Percentiles rank a stretch among this genome's conserved stretches.
Conservation (phyloP, 2,888 invertebrate genomes). For the Taphrorychus bicolor region DNA sequence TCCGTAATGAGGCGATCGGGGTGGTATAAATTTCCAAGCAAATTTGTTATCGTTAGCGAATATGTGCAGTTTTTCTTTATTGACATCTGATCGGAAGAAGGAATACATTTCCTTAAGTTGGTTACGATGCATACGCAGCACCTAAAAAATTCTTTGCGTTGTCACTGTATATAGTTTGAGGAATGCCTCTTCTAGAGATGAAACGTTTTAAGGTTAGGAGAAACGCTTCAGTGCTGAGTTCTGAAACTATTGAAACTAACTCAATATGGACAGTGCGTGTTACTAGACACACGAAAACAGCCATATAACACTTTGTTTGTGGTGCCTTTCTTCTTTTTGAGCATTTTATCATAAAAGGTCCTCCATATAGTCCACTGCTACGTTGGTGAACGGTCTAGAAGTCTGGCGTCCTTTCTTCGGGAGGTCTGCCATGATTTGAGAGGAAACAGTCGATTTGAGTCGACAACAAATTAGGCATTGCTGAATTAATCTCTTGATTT, state of each 20-base stretch:
- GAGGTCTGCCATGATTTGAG: background rate
- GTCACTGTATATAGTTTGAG: background rate
- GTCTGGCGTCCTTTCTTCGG: background rate
- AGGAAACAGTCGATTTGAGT: background rate
- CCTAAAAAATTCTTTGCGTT: background rate
- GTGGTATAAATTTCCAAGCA: slow-evolving; percentile 43
- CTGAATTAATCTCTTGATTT: slow-evolving; percentile 31
- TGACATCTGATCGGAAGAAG: background rate
- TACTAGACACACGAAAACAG: background rate
- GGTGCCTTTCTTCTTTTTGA: background rate
- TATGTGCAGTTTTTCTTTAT: background rate
- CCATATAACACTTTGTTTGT: background rate
- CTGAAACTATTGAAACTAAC: background rate
- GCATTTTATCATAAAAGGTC: background rate
- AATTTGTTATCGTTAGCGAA: background rate
- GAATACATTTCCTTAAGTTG: background rate
- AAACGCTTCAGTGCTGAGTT: background rate
- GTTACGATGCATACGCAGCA: background rate
- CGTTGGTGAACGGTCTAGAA: background rate
- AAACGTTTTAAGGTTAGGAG: slow-evolving; percentile 30
- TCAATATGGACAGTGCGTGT: background rate
- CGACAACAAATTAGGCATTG: slow-evolving; percentile 19
- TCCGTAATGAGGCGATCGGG: slow-evolving; percentile 42
- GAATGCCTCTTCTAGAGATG: slow-evolving; percentile 32
- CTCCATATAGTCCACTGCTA: background rate